Conservation (phyloP, 2,888 invertebrate genomes). For the Sinopyrophorus schimmeli region DNA sequence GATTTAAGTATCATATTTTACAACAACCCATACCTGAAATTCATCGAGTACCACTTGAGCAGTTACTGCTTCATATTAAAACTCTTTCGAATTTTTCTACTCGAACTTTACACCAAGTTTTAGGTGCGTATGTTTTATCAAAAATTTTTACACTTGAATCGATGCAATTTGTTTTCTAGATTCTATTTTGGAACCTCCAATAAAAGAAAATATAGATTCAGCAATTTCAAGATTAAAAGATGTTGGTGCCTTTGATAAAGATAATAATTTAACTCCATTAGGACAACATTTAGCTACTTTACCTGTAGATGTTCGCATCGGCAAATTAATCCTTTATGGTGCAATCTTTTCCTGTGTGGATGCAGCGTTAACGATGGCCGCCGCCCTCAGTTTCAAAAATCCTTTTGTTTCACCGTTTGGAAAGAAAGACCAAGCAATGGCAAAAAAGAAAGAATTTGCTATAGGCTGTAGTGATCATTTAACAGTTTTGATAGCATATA, state of each 20-base stretch:
- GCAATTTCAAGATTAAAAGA: slow-evolving; percentile 73
- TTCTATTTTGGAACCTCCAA: slow-evolving; percentile 75
- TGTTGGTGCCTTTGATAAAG: slow-evolving; percentile 78
- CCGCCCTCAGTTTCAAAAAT: slow-evolving; percentile 77
- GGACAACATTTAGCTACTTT: slow-evolving; percentile 86
- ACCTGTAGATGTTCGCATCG: slow-evolving; percentile 89
- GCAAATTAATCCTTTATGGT: slow-evolving; percentile 90
- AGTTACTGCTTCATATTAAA: slow-evolving; percentile 75
- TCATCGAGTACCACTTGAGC: slow-evolving; percentile 85
- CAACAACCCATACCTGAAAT: slow-evolving; percentile 87
- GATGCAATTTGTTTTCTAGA: slow-evolving; percentile 51
- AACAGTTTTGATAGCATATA: slow-evolving; percentile 81
- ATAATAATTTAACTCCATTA: slow-evolving; percentile 76
- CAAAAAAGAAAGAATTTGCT: slow-evolving; percentile 74
- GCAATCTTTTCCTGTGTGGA: slow-evolving; percentile 92
- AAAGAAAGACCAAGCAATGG: slow-evolving; percentile 71
- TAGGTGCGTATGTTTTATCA: slow-evolving; percentile 44
- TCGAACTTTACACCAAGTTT: slow-evolving; percentile 45
- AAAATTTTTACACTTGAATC: neutral
- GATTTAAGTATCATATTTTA: slow-evolving; percentile 67
- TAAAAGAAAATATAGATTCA: slow-evolving; percentile 66
- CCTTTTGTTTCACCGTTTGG: slow-evolving; percentile 78
- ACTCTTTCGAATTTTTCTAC: slow-evolving; percentile 60
- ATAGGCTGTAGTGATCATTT: slow-evolving; percentile 87
- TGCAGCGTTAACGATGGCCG: slow-evolving; percentile 88